These are phyloP conservation scores for Crypturellus tataupa DNA, from an alignment of 2,797 vertebrate species.

Conservation along the genomic window DNA sequence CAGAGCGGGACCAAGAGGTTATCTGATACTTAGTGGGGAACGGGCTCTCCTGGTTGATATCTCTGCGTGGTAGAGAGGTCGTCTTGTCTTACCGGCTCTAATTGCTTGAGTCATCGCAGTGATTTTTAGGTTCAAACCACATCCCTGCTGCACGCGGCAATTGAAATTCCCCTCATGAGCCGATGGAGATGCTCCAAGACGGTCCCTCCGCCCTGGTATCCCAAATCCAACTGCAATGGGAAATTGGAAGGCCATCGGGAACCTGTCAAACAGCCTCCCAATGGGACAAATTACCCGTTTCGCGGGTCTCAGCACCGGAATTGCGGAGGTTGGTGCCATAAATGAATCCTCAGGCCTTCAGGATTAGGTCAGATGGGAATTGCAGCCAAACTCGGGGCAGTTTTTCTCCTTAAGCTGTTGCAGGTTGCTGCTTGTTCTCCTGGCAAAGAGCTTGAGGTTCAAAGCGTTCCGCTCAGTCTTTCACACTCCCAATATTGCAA, in stretches of 20 bases:
- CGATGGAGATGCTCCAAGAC: no score
- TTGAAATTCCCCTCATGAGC: neutral
- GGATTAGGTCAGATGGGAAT: no score
- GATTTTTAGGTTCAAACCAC: neutral
- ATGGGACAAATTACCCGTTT: no score
- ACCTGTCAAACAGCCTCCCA: no score
- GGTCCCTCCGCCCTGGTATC: no score
- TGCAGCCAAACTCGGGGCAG: no score
- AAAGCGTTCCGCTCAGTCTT: neutral
- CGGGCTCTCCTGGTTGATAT: neutral
- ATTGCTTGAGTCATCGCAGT: neutral
- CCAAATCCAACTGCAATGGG: no score
- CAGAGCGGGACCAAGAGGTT: neutral
- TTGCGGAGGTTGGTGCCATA: no score
- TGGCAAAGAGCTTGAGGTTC: neutral
- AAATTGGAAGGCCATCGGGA: no score
- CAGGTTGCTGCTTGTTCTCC: neutral
- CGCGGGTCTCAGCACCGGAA: no score
- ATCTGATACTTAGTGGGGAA: neutral
- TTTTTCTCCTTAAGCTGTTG: neutral
- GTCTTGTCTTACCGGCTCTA: neutral
- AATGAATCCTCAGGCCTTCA: no score
- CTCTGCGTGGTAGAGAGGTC: neutral
- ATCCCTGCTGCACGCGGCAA: fast-evolving
- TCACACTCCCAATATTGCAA: neutral